phyloP scores from a whole-genome alignment of 1,140 invertebrate species.

The Ostrea edulis region DNA sequence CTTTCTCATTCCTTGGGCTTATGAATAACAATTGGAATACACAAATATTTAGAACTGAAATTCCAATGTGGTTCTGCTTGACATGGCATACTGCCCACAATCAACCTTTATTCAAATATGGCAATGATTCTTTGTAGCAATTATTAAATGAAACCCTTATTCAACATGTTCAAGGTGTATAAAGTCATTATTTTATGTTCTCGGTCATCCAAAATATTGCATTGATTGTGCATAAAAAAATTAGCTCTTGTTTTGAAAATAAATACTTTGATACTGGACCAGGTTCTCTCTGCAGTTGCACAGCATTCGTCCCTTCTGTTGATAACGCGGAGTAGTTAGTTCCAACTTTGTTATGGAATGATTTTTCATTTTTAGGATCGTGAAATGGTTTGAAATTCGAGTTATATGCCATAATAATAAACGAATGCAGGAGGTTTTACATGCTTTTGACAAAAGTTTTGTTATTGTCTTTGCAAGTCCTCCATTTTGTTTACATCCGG shows the following conservation, averaged over 20 bases:
- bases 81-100: too few relatives aligned
- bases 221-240: background rate
- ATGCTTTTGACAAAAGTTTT: constrained; percentile 2
- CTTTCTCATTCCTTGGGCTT: too few relatives aligned
- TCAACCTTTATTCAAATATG: too few relatives aligned
- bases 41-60: too few relatives aligned
- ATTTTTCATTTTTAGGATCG: constrained; percentile 25
- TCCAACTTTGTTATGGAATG: background rate
- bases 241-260: background rate
- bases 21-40: too few relatives aligned
- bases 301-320: background rate
- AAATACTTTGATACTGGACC: constrained; percentile 3
- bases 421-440: background rate
- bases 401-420: constrained; percentile 44
- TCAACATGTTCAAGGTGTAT: too few relatives aligned
- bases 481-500: constrained; percentile 70
- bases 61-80: too few relatives aligned
- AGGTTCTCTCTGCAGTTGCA: background rate
- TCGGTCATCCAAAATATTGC: too few relatives aligned
- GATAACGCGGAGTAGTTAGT: background rate
- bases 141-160: too few relatives aligned
- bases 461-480: constrained; percentile 36
- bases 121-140: too few relatives aligned
- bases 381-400: constrained; percentile 28
- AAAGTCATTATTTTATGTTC: too few relatives aligned